Percentiles rank a stretch among this genome's conserved stretches.
Conservation (phyloP, 2,888 invertebrate genomes). For the Adineta ricciae region DNA sequence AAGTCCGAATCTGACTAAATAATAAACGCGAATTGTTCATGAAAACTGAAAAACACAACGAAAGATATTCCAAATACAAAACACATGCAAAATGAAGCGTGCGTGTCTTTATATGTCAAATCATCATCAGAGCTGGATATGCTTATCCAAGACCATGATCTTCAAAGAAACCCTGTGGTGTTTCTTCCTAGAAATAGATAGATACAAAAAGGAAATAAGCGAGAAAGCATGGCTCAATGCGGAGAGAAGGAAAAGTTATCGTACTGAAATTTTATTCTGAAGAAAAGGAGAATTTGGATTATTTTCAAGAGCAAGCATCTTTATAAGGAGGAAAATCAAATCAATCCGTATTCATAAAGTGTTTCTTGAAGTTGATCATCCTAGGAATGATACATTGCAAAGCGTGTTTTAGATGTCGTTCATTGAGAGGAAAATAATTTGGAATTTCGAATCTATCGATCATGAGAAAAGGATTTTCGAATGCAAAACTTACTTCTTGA, state of each 20-base stretch:
- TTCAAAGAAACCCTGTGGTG: neutral
- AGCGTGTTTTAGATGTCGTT: no score
- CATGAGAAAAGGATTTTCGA: no score
- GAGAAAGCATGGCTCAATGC: neutral
- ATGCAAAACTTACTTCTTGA: constrained; percentile 77
- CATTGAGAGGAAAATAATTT: no score
- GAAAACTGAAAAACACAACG: neutral
- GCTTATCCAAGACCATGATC: neutral
- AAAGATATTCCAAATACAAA: neutral
- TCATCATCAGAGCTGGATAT: no score
- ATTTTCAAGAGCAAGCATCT: neutral
- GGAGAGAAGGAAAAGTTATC: neutral
- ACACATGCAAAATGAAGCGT: neutral
- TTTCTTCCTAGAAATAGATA: neutral
- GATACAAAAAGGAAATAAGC: neutral
- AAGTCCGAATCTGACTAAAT: neutral
- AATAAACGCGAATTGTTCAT: neutral
- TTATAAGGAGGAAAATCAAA: neutral
- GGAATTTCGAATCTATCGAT: no score
- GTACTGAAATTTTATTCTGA: neutral
- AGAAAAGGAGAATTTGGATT: neutral
- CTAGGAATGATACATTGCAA: neutral
- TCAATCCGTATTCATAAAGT: neutral
- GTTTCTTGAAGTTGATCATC: neutral
- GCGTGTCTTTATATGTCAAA: neutral